phyloP scores from a whole-genome alignment of 2,888 invertebrate genomes.

The Eupeodes latifasciatus region DNA sequence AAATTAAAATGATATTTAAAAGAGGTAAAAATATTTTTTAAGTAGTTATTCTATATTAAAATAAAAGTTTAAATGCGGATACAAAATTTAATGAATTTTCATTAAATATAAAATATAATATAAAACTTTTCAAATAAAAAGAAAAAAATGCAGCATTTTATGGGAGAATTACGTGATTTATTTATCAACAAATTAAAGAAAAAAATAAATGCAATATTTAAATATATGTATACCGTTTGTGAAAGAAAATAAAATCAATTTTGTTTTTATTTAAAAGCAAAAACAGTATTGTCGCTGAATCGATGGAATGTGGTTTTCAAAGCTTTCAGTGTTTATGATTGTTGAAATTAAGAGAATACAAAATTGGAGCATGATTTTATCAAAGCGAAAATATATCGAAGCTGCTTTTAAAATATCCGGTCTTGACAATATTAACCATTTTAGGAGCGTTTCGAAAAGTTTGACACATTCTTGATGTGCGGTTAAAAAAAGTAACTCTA shows the following conservation, averaged over 20 bases:
- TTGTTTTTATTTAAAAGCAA: constrained; percentile 19
- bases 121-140: constrained; percentile 14
- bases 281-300: constrained; percentile 2
- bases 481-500: too few species aligned
- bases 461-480: too few species aligned
- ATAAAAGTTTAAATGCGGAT: constrained; percentile 25
- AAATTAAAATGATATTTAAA: constrained; percentile 22
- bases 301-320: constrained; percentile 16
- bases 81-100: constrained; percentile 19
- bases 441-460: too few species aligned
- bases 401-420: too few species aligned
- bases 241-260: constrained; percentile 18
- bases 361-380: constrained; percentile 65
- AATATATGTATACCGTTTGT: constrained; percentile 40
- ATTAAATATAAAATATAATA: not conserved
- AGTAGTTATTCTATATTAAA: constrained; percentile 50
- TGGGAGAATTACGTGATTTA: constrained; percentile 37
- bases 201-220: constrained; percentile 22
- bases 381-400: constrained; percentile 53
- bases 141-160: constrained; percentile 52
- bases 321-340: constrained; percentile 53
- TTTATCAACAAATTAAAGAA: constrained; percentile 21
- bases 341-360: constrained; percentile 50
- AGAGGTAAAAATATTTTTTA: constrained; percentile 41
- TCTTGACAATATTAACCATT: too few species aligned